A percentile compares a stretch with the other conserved stretches of the same genome.
Evolutionary conservation across 2,113 vertebrate species (phyloP).

Genomic region (Xerus inauris): DNA sequence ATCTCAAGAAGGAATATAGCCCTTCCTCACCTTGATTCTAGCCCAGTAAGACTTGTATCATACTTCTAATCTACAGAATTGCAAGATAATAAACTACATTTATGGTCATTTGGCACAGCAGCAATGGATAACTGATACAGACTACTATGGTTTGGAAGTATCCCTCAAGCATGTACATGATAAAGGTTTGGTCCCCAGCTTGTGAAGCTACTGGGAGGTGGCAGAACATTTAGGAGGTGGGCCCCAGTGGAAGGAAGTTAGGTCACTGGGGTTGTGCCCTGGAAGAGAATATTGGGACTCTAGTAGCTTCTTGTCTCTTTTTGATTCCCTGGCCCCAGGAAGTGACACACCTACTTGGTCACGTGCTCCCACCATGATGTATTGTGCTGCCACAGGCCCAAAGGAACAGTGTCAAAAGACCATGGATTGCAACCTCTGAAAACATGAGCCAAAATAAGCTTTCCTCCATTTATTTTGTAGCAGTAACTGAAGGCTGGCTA

Average conservation of each 20-base stretch:
- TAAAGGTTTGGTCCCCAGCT: neutral
- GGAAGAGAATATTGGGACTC: neutral
- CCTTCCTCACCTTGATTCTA: neutral
- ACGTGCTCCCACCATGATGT: rapidly evolving
- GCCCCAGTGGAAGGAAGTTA: neutral
- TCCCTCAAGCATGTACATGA: neutral
- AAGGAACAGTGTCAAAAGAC: neutral
- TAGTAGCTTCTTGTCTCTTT: neutral
- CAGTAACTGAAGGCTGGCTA: neutral
- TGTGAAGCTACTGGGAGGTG: neutral
- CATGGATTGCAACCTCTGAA: neutral
- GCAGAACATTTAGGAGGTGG: neutral
- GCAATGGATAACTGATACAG: neutral
- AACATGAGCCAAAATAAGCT: neutral
- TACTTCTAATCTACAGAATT: neutral
- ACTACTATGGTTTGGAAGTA: neutral
- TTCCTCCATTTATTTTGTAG: neutral
- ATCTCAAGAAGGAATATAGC: neutral
- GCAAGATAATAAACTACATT: neutral
- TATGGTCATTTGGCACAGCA: neutral
- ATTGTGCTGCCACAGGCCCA: neutral
- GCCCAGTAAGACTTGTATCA: neutral
- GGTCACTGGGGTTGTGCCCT: neutral
- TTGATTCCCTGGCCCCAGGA: neutral
- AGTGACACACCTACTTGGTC: neutral